Evolutionary conservation across 2,113 vertebrate species (phyloP), one percentile per base, ranked within the genome.

Genomic region (Apistogramma diplotaenia): DNA sequence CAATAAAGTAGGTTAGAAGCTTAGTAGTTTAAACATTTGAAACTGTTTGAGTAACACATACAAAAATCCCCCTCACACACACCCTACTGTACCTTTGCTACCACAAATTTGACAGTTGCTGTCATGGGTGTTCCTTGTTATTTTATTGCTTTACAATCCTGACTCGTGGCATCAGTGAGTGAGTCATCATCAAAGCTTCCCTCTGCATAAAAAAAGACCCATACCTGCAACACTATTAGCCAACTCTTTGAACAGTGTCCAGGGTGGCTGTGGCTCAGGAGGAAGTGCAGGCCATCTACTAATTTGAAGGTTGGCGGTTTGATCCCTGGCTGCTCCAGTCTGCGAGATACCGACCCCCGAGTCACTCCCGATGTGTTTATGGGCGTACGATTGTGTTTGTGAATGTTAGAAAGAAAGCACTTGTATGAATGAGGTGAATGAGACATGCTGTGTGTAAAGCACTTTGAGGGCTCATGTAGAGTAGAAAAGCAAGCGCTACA

Each of bases 111-210:
- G 56, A 27, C 57, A 8, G 9, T 37, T 11, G 15, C 65, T 46
- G 5, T 16, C 27, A 29, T 13, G n/a, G 11, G 35, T 27, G 55
- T 40, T 84, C 35, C 1, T 7, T 40, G 37, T 85, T 85, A 37
- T 61, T 21, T 33, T 37, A 21, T 61, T 61, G 59, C 25, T 46
- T 74, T 74, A 78, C 37, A 78, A 46, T 7, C 58, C 54, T 19
- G 84, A 78, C 72, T 90, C 55, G 76, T 87, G 3, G 58, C 62
- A 84, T 54, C 25, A 84, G 4, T 65, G 76, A 72, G 23, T 85
- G 86, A 92, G 76, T 91, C 89, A 88, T 70, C 11, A 37, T 61
- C 40, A 3, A 70, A 79, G 58, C 46, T 3, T 89, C 74, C 27
- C 70, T 76, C 7, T 59, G 67, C 57, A 40, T 43, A 43, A 85